Base-by-base conservation (phyloP, 2,113 vertebrate species). In the human (Homo sapiens) region DNA sequence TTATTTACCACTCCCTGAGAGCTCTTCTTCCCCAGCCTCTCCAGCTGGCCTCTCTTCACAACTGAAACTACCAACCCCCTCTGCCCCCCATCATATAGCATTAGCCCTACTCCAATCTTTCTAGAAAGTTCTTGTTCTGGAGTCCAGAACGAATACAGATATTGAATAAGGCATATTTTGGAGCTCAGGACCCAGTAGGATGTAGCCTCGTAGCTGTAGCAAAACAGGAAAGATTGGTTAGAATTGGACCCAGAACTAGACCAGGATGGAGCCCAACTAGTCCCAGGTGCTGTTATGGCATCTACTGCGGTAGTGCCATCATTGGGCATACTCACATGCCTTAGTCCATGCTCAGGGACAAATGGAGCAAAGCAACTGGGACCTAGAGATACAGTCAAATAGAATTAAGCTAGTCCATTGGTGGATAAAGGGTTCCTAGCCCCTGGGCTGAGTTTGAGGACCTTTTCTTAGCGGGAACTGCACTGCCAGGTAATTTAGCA, bases 71-170 rank as follows among this genome's bases (percentile, higher is more conserved):
- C 22, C 73, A 30, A 40, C 16, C 35, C 25, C 8, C 35, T 35
- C 27, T 20, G 43, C 11, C 81, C 38, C 38, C 10, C 22, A 14
- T n/a, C 52, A n/a, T 18, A 76, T 3, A 6, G 11, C 20, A 57
- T 40, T 6, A 75, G 20, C 89, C 27, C n/a, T 43, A 35, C 20
- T 27, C 50, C 40, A 3, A 3, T 27, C 45, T 27, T 57, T 86
- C 48, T 76, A 66, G 48, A 90, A 72, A 45, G 7, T 72, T 68
- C 45, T 55, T 83, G 13, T 61, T 79, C 61, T 72, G 27, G 89
- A 30, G 27, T 66, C 32, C 48, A 94, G 32, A 86, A 83, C 40
- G 96, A 76, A n/a, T 94, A 52, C 78, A 73, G 52, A 83, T 73
- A 30, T 66, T 27, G 73, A 92, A 75, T 3, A 27, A 83, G 66